Evolutionary conservation across 2,113 vertebrate genomes (phyloP), one percentile per base, ranked within the genome.

Genomic region (Zosterops borbonicus): DNA sequence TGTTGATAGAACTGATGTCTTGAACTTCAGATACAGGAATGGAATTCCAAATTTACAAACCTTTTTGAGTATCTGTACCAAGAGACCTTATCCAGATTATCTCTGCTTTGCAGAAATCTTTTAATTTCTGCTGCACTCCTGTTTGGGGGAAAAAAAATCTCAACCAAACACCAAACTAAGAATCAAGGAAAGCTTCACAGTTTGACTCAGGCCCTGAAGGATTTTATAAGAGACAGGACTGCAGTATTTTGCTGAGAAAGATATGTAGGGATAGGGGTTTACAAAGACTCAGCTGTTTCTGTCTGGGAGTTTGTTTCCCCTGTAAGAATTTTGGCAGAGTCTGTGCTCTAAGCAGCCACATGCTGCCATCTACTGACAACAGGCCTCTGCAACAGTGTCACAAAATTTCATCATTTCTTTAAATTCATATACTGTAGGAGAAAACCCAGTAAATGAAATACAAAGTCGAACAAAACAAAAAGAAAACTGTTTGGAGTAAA

Each of bases 361-460:
- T 98, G 97, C 97, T 98, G 96, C 97, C 98, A 98, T 97, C 98
- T 98, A 8, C 97, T 98, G 98, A 78, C 93, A n/a, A 63, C 83
- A 42, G 29, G 12, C 22, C 71, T 44, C 68, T 39, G 25, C 28
- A 47, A 64, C 76, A 37, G 33, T 20, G 33, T 16, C 63, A 23
- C 63, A 15, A 33, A 60, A 33, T 31, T 46, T 15, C 12, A 5
- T 2, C 35, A 9, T 5, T 29, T 24, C 21, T 58, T 50, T 42
- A 23, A 29, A 62, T 37, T 50, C 22, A 22, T 41, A 2, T 0
- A 2, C 42, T 17, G 21, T 5, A 63, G 42, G 63, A 92, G 11
- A 73, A 33, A 56, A 62, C 7, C 15, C 52, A 24, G 42, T 41
- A 33, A 60, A 6, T 62, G 39, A 39, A 83, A n/a, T 56, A 46